Evolutionary conservation across 1,140 invertebrate species (phyloP).

Genomic region (Macrobrachium rosenbergii): DNA sequence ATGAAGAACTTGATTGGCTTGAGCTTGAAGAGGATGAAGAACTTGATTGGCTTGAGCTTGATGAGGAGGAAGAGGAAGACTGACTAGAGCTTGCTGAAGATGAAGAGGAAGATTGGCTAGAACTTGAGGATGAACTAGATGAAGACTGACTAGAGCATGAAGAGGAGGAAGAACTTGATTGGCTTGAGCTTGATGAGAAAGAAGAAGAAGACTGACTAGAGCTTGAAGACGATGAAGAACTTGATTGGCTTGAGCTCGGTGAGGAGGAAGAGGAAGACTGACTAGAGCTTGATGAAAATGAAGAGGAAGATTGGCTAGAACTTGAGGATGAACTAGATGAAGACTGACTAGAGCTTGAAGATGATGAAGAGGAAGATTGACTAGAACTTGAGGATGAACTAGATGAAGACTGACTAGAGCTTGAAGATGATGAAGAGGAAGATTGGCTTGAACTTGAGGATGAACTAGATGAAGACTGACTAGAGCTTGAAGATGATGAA

Average conservation of each 20-base stretch:
- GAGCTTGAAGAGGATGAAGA: neutral
- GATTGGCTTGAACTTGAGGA: too few species aligned
- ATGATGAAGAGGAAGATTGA: neutral
- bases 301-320: neutral
- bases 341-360: slow-evolving; percentile 13
- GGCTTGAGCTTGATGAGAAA: neutral
- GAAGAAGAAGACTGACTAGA: too few species aligned
- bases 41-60: neutral
- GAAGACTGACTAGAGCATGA: slow-evolving; percentile 13
- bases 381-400: neutral
- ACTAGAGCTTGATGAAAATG: neutral
- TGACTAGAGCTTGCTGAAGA: neutral
- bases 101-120: neutral
- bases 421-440: too few species aligned
- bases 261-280: neutral
- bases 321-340: neutral
- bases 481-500: neutral
- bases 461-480: neutral
- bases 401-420: too few species aligned
- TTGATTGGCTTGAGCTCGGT: slow-evolving; percentile 1
- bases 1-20: neutral
- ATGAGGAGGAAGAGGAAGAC: slow-evolving; percentile 9
- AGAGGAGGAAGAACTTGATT: neutral
- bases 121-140: slow-evolving; percentile 17
- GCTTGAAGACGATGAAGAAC: neutral